Evolutionary conservation across 2,888 invertebrate species (phyloP).

Genomic region (Lapara coniferarum): DNA sequence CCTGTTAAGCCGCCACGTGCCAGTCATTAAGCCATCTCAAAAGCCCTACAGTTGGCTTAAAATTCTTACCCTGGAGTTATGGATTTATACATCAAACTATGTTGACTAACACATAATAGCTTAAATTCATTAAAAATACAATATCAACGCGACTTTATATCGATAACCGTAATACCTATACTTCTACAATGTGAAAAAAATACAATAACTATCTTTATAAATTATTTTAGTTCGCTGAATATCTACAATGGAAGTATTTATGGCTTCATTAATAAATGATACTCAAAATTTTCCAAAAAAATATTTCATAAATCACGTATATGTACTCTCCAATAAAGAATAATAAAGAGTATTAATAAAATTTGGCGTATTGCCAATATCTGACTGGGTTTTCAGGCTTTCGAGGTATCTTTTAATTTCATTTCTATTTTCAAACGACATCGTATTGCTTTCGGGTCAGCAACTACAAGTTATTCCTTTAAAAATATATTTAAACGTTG

Average conservation of each 20-base stretch:
- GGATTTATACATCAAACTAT: neutral
- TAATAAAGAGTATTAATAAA: conserved; percentile 24
- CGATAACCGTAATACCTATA: neutral
- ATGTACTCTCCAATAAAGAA: neutral
- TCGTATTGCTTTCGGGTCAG: neutral
- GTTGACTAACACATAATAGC: neutral
- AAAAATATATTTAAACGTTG: neutral
- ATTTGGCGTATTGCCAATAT: conserved; percentile 19
- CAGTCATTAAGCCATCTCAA: conserved; percentile 18
- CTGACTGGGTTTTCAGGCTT: conserved; percentile 17
- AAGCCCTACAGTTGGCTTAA: conserved; percentile 8
- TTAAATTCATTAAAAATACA: neutral
- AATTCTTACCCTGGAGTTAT: conserved; percentile 5
- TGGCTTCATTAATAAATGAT: neutral
- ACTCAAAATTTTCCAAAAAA: neutral
- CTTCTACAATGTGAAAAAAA: no score
- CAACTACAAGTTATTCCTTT: neutral
- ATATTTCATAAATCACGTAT: conserved; percentile 2
- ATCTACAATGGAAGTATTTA: neutral
- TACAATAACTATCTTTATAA: no score
- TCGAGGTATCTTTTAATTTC: conserved; percentile 22
- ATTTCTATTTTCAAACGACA: conserved; percentile 17
- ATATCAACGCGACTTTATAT: neutral
- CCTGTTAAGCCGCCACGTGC: conserved; percentile 12
- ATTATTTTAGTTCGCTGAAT: no score